These are phyloP conservation scores for Thalassarche chlororhynchos DNA, from an alignment of 2,113 vertebrate genomes.

Conservation along the genomic window DNA sequence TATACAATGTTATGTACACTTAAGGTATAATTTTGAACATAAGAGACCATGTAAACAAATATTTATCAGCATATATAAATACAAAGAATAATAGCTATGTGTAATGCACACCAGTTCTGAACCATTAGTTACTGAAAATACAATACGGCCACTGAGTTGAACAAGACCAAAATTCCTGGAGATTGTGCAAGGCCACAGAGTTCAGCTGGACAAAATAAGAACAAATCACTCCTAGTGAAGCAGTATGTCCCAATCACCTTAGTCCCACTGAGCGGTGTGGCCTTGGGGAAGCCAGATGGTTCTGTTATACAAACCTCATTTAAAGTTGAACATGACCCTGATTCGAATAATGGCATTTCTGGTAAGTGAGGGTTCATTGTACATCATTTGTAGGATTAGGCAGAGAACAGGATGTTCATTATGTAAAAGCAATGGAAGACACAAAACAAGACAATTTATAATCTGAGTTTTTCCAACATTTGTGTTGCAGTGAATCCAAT, in stretches of 20 bases:
- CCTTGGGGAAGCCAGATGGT: conserved; percentile 27
- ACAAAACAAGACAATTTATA: background rate
- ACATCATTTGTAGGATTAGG: background rate
- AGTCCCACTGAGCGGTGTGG: background rate
- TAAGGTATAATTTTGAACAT: background rate
- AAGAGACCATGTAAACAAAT: background rate
- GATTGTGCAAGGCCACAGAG: background rate
- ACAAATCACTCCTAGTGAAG: background rate
- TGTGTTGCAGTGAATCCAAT: background rate
- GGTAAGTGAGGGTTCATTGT: background rate
- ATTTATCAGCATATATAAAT: background rate
- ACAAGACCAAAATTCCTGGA: background rate
- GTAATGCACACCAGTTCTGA: background rate
- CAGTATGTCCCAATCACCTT: conserved; percentile 10
- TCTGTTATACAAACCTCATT: background rate
- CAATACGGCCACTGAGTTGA: background rate
- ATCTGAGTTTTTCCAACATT: background rate
- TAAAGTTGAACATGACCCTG: background rate
- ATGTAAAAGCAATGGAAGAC: background rate
- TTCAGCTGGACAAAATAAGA: background rate
- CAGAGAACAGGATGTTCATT: background rate
- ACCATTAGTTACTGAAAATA: background rate
- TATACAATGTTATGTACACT: background rate
- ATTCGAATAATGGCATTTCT: conserved; percentile 20
- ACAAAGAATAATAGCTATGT: background rate